Conservation (phyloP, 2,113 vertebrate genomes). For the Muntiacus reevesi region DNA sequence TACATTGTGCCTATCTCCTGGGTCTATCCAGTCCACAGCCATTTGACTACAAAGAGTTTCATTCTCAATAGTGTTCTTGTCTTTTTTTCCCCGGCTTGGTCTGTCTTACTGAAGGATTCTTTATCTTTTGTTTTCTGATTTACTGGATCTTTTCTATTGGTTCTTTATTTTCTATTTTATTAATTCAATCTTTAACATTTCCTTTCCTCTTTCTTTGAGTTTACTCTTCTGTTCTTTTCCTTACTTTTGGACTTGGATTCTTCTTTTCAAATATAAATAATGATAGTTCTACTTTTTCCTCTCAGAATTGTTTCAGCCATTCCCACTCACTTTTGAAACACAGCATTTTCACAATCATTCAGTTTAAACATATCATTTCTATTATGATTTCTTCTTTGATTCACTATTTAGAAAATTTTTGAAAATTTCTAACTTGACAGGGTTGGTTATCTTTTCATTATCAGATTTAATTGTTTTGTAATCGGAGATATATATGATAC, state of each 20-base stretch:
- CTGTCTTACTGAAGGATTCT: not conserved
- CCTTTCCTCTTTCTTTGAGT: not conserved
- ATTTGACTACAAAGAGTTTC: not conserved
- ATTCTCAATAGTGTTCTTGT: not conserved
- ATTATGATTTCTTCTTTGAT: not conserved
- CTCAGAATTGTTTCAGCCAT: not conserved
- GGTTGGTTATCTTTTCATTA: not conserved
- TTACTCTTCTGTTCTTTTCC: not conserved
- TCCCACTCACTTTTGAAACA: constrained; percentile 5
- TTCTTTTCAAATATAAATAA: not conserved
- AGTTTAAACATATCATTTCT: not conserved
- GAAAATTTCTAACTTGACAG: not conserved
- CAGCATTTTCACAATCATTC: not conserved
- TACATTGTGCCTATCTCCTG: not conserved
- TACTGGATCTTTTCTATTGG: not conserved
- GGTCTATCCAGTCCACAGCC: not conserved
- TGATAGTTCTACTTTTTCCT: not conserved
- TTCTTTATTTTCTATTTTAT: constrained; percentile 18
- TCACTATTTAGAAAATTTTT: not conserved
- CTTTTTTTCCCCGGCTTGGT: not conserved
- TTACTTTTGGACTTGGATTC: not conserved
- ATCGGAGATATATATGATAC: not conserved
- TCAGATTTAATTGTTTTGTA: not conserved
- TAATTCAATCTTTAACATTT: not conserved
- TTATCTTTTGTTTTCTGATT: constrained; percentile 36